These are phyloP conservation scores for Trachelus stipa DNA, from an alignment of 2,888 invertebrate genomes.

Conservation along the genomic window DNA sequence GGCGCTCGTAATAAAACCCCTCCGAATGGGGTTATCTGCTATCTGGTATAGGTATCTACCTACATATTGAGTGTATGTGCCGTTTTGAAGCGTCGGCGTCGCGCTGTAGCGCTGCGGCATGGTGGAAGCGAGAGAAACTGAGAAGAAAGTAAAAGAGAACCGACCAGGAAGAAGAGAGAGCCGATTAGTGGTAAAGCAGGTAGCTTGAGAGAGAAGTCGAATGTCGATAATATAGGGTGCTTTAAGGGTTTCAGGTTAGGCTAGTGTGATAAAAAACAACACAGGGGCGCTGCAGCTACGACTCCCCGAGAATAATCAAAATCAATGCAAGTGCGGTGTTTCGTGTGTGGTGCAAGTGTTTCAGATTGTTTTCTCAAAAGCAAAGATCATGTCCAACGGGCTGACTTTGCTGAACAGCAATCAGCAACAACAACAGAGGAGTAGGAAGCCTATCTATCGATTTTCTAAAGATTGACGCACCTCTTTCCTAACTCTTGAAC, in stretches of 20 bases:
- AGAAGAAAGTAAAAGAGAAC: not conserved
- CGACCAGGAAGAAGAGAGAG: not conserved
- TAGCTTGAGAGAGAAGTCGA: not conserved
- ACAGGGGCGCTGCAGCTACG: constrained; percentile 23
- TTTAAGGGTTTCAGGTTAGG: constrained; percentile 21
- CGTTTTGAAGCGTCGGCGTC: not conserved
- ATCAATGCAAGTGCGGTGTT: constrained; percentile 53
- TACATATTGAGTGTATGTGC: not conserved
- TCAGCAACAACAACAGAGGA: constrained; percentile 40
- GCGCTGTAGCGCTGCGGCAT: not conserved
- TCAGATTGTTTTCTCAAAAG: not conserved
- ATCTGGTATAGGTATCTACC: not conserved
- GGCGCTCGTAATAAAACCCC: not conserved
- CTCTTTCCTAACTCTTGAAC: not conserved
- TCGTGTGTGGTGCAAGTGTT: constrained; percentile 16
- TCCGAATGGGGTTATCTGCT: not conserved
- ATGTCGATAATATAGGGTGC: not conserved
- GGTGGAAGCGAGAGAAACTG: not conserved
- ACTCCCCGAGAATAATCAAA: constrained; percentile 48
- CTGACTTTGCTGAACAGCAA: constrained; percentile 46
- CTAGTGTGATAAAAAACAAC: constrained; percentile 19
- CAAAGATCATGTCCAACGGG: constrained; percentile 51
- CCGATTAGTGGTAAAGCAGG: not conserved
- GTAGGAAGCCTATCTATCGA: constrained; percentile 35
- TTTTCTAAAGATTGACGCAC: constrained; percentile 6